Evolutionary conservation across 35 echinoderm and acorn worm species (phyloP).

Genomic region (Eucidaris tribuloides): DNA sequence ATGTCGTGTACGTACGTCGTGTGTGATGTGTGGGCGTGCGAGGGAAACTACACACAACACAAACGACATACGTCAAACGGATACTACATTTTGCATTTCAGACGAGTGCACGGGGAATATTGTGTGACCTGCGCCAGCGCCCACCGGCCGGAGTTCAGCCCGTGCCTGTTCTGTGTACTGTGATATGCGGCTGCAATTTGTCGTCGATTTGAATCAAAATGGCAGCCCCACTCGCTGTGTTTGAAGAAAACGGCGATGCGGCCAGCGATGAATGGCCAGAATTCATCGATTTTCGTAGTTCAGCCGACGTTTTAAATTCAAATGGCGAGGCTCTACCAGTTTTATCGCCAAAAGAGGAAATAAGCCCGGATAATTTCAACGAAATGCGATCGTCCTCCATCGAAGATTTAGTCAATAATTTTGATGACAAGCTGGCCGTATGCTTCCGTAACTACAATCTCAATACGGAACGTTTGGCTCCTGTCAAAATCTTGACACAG

Average conservation of each 20-base stretch:
- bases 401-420: conserved; percentile 99
- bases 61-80: too few relatives aligned
- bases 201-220: conserved; percentile 47
- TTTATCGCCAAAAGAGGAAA: conserved; percentile 93
- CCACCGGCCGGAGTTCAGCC: conserved; percentile 1
- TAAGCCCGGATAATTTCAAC: conserved; percentile 96
- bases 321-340: conserved; percentile 81
- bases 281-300: conserved; percentile 95
- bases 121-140: conserved; percentile 24
- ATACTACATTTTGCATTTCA: too few relatives aligned
- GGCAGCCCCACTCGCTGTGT: conserved; percentile 96
- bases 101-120: background rate
- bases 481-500: conserved; percentile 93
- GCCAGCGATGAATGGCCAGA: conserved; percentile 96
- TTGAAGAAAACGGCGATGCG: conserved; percentile 88
- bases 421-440: conserved; percentile 95
- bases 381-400: conserved; percentile 92
- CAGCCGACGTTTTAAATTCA: conserved; percentile 91
- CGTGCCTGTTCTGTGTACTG: background rate
- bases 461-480: conserved; percentile 94
- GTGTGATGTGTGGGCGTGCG: too few relatives aligned
- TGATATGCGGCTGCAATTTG: background rate
- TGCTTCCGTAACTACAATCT: conserved; percentile 98
- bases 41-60: too few relatives aligned
- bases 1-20: too few relatives aligned